These are phyloP conservation scores for Spea hammondii DNA, from an alignment of 2,797 vertebrate species.

Conservation along the genomic window DNA sequence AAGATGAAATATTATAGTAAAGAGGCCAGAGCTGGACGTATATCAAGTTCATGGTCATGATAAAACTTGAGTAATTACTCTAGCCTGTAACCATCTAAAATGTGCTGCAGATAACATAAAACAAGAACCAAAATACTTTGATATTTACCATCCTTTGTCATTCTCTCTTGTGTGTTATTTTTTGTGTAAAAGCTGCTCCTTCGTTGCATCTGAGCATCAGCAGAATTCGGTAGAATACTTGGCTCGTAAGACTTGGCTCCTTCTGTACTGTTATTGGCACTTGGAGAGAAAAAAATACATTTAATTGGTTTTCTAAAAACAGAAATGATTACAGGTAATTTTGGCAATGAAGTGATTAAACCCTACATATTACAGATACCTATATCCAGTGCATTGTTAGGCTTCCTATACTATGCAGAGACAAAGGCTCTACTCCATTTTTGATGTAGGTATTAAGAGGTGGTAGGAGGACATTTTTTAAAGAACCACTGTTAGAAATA, in stretches of 20 bases:
- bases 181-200: constrained; percentile 21
- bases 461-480: too few relatives aligned
- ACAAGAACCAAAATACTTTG: neutral
- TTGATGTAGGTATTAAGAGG: too few relatives aligned
- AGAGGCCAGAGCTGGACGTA: too few relatives aligned
- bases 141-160: constrained; percentile 36
- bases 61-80: too few relatives aligned
- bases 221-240: constrained; percentile 6
- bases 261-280: constrained; percentile 35
- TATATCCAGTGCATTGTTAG: too few relatives aligned
- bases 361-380: too few relatives aligned
- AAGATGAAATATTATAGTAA: too few relatives aligned
- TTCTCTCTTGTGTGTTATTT: constrained; percentile 27
- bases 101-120: neutral
- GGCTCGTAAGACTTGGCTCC: constrained; percentile 20
- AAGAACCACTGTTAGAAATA: too few relatives aligned
- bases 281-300: neutral
- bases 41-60: too few relatives aligned
- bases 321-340: neutral
- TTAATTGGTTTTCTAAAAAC: neutral
- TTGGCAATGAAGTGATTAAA: neutral
- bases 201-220: constrained; percentile 7
- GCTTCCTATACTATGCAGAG: too few relatives aligned
- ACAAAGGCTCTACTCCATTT: too few relatives aligned
- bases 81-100: too few relatives aligned